Conservation (phyloP, 2,888 invertebrate genomes). For the Octonoba sinensis region DNA sequence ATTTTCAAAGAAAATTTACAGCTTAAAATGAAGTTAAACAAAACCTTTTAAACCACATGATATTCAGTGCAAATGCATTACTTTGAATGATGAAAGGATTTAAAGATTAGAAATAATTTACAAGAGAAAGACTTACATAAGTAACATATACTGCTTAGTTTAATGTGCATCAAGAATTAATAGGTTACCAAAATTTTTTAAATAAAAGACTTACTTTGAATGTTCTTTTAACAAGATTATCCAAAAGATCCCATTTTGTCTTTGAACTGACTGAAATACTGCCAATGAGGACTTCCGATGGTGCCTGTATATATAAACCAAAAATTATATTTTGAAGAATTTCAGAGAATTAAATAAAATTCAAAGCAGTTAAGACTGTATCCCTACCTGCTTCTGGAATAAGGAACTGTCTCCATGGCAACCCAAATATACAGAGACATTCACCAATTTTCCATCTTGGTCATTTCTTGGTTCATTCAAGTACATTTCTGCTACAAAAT, state of each 20-base stretch:
- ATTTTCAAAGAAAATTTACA: too few species aligned
- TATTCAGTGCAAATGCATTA: too few species aligned
- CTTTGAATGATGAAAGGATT: too few species aligned
- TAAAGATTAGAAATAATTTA: too few species aligned
- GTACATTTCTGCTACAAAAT: slow-evolving; percentile 54
- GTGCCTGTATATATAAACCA: slow-evolving; percentile 15
- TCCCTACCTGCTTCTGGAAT: slow-evolving; percentile 40
- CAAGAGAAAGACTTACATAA: too few species aligned
- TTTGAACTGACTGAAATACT: slow-evolving; percentile 91
- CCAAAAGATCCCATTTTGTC: slow-evolving; percentile 94
- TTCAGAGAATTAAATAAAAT: neutral
- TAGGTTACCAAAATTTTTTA: neutral
- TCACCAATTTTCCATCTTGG: slow-evolving; percentile 80
- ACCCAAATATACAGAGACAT: slow-evolving; percentile 88
- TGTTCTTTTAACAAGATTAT: slow-evolving; percentile 89
- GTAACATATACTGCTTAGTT: too few species aligned
- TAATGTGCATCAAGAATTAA: neutral
- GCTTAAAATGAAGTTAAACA: too few species aligned
- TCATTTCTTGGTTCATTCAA: slow-evolving; percentile 69
- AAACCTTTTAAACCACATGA: too few species aligned
- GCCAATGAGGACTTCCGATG: slow-evolving; percentile 83
- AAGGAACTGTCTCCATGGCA: slow-evolving; percentile 73
- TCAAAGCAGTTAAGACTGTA: neutral
- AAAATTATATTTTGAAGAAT: neutral
- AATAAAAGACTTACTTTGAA: slow-evolving; percentile 81